Evolutionary conservation across 2,113 vertebrate genomes (phyloP).

Genomic region (Thalassarche chlororhynchos): DNA sequence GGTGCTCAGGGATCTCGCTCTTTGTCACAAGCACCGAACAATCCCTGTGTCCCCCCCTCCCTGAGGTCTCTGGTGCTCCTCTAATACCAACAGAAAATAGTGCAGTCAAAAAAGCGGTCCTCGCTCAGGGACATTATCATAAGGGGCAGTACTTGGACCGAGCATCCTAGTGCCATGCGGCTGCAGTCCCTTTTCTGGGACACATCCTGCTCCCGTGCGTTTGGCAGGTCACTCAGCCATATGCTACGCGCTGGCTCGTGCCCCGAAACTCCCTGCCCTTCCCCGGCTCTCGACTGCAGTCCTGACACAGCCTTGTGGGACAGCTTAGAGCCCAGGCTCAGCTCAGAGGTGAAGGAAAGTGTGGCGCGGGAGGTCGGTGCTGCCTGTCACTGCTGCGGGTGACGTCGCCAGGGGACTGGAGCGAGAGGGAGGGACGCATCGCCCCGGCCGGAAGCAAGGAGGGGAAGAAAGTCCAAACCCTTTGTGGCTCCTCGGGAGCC

Average conservation of each 20-base stretch:
- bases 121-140: neutral
- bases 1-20: fast-evolving
- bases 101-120: neutral
- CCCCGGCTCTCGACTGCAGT: fast-evolving
- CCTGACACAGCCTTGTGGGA: neutral
- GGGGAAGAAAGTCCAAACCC: neutral
- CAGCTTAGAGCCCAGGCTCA: neutral
- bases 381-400: fast-evolving
- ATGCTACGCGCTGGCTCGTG: neutral
- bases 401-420: neutral
- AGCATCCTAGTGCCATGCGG: neutral
- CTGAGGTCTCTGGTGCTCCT: neutral
- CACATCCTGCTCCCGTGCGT: neutral
- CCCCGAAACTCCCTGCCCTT: neutral
- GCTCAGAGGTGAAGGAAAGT: neutral
- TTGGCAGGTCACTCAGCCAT: constrained; percentile 10
- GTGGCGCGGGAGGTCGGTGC: fast-evolving
- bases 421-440: fast-evolving
- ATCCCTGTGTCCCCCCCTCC: neutral
- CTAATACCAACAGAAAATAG: neutral
- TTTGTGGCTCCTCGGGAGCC: neutral
- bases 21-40: neutral
- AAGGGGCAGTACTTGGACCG: neutral
- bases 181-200: neutral
- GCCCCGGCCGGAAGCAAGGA: fast-evolving